Evolutionary conservation across 2,113 vertebrate species (phyloP), one percentile per base, ranked within the genome.

Genomic region (Planiliza haematocheilus): DNA sequence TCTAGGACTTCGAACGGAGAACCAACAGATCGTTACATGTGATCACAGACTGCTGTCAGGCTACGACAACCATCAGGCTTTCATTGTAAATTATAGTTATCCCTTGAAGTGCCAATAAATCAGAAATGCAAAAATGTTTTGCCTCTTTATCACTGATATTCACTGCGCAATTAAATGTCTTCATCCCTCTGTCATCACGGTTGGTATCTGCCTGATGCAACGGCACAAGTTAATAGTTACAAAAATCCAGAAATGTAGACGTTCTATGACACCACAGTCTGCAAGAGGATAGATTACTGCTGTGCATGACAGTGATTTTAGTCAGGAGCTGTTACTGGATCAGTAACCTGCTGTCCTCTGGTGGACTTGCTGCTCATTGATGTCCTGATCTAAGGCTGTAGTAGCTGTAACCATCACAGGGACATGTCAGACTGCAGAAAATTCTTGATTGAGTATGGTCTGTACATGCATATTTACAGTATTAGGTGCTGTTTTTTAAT

Each of bases 41-140:
- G 64, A 65, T 41, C 50, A 50, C 13, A 64, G 49, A 67, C 70
- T 20, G 13, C 67, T 46, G 67, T 61, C 63, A 39, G 56, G 36
- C 13, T 65, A 39, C 24, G 46, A 70, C n/a, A 43, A 20, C 63
- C 24, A 12, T 68, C 68, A 43, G 45, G 48, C 13, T 24, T 20
- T 59, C 50, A 56, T 12, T 21, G 18, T 46, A 7, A 52, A 62
- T 55, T 72, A 57, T 46, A 80, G 7, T 65, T 60, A 58, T 77
- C 70, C 70, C 60, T 84, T 74, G 51, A 81, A 91, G 90, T 91
- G 79, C 82, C 89, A 92, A 93, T 91, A 88, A 90, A 84, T 50
- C 10, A 52, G 11, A 83, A 74, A 55, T 73, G 53, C 45, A 43
- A 63, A 78, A 73, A 38, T 3, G 8, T 16, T 37, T 68, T 52